A percentile compares a stretch with the other conserved stretches of the same genome.
Evolutionary conservation across 2,888 invertebrate species (phyloP).

Genomic region (Lasioglossum marginatum): DNA sequence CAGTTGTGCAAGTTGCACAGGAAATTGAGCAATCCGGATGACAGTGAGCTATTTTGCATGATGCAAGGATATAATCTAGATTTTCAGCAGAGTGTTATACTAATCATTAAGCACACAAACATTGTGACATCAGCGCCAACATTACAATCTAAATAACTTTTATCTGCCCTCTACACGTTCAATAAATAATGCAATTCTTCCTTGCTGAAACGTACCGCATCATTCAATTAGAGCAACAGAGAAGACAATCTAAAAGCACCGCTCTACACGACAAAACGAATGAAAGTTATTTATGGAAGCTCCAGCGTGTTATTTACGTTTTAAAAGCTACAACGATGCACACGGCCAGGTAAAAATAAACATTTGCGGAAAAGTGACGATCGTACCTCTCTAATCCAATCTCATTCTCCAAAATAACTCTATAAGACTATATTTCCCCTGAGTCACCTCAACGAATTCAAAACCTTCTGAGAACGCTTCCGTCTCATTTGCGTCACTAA

Average conservation of each 20-base stretch:
- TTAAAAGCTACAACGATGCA: not conserved
- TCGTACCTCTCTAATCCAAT: not conserved
- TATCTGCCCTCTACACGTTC: not conserved
- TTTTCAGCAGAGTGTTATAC: not conserved
- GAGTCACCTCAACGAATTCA: not conserved
- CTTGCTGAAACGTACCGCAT: not conserved
- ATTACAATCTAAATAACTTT: not conserved
- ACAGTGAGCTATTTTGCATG: not conserved
- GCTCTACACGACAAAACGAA: not conserved
- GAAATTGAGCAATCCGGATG: not conserved
- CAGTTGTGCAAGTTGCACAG: not conserved
- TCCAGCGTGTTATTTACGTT: not conserved
- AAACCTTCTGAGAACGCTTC: not conserved
- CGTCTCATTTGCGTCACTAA: constrained; percentile 8
- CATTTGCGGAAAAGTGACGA: not conserved
- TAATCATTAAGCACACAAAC: not conserved
- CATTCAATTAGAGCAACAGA: not conserved
- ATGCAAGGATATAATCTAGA: not conserved
- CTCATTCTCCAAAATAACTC: not conserved
- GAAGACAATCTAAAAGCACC: not conserved
- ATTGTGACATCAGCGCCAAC: not conserved
- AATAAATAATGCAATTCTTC: not conserved
- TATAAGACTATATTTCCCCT: constrained; percentile 1
- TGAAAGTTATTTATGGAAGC: not conserved
- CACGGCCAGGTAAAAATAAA: not conserved